phyloP scores from a whole-genome alignment of 2,888 invertebrate species.

The Hartigia nigra region DNA sequence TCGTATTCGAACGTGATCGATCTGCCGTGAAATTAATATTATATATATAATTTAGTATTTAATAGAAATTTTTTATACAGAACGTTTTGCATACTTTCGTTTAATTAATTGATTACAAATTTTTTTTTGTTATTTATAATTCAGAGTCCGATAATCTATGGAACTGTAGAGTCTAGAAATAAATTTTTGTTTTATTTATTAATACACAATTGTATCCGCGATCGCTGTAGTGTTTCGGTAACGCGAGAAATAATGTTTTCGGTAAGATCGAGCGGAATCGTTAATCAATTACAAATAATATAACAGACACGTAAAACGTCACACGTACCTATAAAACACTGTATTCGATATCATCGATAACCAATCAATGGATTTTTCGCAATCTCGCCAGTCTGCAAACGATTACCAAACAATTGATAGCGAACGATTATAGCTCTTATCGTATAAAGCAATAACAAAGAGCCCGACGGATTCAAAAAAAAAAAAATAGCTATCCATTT shows the following conservation, averaged over 20 bases:
- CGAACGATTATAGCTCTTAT: background rate
- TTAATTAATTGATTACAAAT: background rate
- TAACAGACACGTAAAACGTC: background rate
- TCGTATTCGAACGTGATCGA: background rate
- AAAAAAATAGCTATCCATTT: background rate
- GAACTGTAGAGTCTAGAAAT: background rate
- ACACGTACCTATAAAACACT: background rate
- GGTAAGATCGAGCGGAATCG: background rate
- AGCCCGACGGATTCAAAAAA: background rate
- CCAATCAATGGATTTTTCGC: background rate
- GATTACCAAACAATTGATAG: background rate
- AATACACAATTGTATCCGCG: background rate
- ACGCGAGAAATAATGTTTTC: background rate
- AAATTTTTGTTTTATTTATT: background rate
- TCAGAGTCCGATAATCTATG: background rate
- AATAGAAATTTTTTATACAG: background rate
- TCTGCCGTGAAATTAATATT: background rate
- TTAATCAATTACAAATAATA: background rate
- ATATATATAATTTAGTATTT: background rate
- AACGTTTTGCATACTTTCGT: background rate
- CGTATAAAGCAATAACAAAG: background rate
- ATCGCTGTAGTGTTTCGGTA: background rate
- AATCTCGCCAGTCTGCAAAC: background rate
- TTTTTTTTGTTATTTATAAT: background rate
- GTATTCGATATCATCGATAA: background rate